Conservation (phyloP, 2,113 vertebrate species). For the Circaetus cinerascens region DNA sequence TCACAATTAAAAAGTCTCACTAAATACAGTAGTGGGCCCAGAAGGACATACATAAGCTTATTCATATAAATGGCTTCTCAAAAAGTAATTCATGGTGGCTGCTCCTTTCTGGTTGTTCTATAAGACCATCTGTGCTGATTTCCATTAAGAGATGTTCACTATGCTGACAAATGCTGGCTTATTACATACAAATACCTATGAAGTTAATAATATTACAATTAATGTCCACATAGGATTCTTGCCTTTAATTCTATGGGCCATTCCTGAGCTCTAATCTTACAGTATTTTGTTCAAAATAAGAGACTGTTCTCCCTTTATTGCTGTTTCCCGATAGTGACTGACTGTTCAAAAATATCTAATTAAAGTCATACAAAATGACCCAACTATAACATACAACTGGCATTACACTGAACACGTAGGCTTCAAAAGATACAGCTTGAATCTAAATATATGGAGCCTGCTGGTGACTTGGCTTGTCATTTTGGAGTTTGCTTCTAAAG, state of each 20-base stretch:
- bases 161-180: not conserved
- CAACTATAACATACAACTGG: not conserved
- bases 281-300: not conserved
- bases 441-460: not conserved
- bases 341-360: not conserved
- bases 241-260: not conserved
- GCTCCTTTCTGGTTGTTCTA: not conserved
- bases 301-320: not conserved
- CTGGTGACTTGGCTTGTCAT: not conserved
- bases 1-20: not conserved
- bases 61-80: not conserved
- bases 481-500: not conserved
- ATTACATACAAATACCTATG: not conserved
- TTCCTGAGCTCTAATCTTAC: not conserved
- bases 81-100: not conserved
- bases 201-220: not conserved
- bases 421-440: not conserved
- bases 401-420: not conserved
- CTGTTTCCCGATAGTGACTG: not conserved
- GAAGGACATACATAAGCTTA: not conserved
- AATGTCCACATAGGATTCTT: not conserved
- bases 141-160: not conserved
- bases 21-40: not conserved
- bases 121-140: not conserved
- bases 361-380: not conserved